These are phyloP conservation scores for Clepsis dumicolana DNA, from an alignment of 2,888 invertebrate genomes.

Conservation along the genomic window DNA sequence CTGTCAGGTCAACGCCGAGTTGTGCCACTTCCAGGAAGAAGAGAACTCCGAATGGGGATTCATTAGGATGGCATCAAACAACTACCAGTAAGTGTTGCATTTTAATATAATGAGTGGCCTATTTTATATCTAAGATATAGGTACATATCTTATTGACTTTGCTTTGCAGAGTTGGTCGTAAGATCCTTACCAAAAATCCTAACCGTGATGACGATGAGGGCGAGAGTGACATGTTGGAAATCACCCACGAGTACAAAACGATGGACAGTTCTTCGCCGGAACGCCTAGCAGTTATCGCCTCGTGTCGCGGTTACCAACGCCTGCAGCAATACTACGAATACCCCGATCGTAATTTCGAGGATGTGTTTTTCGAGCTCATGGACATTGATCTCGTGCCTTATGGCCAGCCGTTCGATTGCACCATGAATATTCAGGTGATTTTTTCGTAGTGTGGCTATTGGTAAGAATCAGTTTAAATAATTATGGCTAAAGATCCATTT, in stretches of 20 bases:
- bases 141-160: conserved; percentile 38
- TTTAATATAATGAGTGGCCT: not conserved
- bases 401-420: conserved; percentile 89
- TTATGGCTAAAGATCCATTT: not conserved
- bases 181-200: conserved; percentile 88
- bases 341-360: conserved; percentile 86
- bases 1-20: conserved; percentile 92
- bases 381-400: conserved; percentile 88
- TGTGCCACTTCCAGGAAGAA: conserved; percentile 90
- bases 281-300: conserved; percentile 88
- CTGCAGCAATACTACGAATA: conserved; percentile 87
- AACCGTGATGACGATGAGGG: conserved; percentile 88
- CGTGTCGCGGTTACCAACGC: conserved; percentile 87
- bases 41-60: conserved; percentile 89
- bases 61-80: conserved; percentile 87
- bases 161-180: conserved; percentile 87
- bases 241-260: conserved; percentile 88
- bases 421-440: conserved; percentile 87
- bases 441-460: not conserved
- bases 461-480: not conserved
- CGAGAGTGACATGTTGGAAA: conserved; percentile 88
- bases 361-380: conserved; percentile 88
- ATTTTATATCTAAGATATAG: not conserved
- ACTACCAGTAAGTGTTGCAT: conserved; percentile 86
- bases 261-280: conserved; percentile 88